phyloP scores from a whole-genome alignment of 2,888 invertebrate species.

The Bembecia ichneumoniformis region DNA sequence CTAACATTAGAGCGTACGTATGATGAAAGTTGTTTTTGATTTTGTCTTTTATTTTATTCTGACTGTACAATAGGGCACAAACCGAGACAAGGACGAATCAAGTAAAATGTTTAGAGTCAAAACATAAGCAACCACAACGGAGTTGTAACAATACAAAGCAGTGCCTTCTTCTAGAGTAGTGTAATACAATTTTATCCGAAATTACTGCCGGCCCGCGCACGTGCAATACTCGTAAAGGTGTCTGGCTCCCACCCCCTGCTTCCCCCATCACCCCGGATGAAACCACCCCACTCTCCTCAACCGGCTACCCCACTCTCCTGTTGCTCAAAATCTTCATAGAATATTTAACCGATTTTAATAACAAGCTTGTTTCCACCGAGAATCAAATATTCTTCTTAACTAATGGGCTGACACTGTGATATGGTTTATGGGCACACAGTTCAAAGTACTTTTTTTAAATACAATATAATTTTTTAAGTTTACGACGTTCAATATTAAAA shows the following conservation, averaged over 20 bases:
- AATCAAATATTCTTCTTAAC: slow-evolving; percentile 13
- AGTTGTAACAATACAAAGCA: slow-evolving; percentile 21
- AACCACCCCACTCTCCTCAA: slow-evolving; percentile 7
- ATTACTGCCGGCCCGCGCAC: slow-evolving; percentile 34
- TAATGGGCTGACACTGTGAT: neutral
- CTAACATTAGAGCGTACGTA: too few relatives aligned
- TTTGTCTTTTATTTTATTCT: too few relatives aligned
- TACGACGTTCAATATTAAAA: too few relatives aligned
- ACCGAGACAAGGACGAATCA: too few relatives aligned
- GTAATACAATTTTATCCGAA: slow-evolving; percentile 43
- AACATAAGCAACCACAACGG: slow-evolving; percentile 10
- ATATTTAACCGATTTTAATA: slow-evolving; percentile 33
- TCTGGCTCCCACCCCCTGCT: slow-evolving; percentile 18
- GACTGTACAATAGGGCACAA: too few relatives aligned
- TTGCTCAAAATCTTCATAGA: slow-evolving; percentile 17
- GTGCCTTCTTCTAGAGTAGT: slow-evolving; percentile 12
- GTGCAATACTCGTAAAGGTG: slow-evolving; percentile 48
- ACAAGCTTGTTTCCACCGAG: slow-evolving; percentile 21
- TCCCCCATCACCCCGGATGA: slow-evolving; percentile 11
- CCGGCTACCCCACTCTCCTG: slow-evolving; percentile 6
- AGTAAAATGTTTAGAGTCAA: neutral
- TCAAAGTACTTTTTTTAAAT: too few relatives aligned
- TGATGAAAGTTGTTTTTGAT: too few relatives aligned
- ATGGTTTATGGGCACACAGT: too few relatives aligned
- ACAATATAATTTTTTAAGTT: too few relatives aligned